These are phyloP conservation scores for Rhinoraja longicauda DNA, from an alignment of 2,797 vertebrate species.

Conservation along the genomic window DNA sequence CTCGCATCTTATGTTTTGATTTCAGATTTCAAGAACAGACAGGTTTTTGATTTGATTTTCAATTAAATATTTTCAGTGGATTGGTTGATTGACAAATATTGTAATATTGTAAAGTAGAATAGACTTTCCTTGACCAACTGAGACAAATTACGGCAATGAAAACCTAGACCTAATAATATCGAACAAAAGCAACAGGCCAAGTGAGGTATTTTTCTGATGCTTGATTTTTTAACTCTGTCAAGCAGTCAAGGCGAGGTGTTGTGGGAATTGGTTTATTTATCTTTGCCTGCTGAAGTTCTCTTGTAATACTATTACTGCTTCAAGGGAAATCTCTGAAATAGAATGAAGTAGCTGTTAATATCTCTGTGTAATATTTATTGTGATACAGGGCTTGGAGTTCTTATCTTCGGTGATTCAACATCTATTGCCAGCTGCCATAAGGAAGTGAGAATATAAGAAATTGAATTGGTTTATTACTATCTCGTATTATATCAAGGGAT, in stretches of 20 bases:
- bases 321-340: not conserved
- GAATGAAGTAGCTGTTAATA: not conserved
- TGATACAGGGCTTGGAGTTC: not conserved
- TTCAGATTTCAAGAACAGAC: too few relatives aligned
- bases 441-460: not conserved
- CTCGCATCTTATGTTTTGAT: too few relatives aligned
- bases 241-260: not conserved
- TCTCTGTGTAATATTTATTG: not conserved
- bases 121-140: not conserved
- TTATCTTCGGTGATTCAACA: not conserved
- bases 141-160: not conserved
- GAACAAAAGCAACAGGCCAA: not conserved
- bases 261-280: slow-evolving; percentile 21
- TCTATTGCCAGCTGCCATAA: not conserved
- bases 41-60: too few relatives aligned
- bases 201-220: not conserved
- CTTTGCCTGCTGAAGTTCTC: too few relatives aligned
- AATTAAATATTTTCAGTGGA: not conserved
- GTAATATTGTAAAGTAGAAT: not conserved
- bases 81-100: not conserved
- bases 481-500: too few relatives aligned
- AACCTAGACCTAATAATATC: not conserved
- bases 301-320: not conserved
- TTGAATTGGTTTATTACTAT: too few relatives aligned
- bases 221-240: not conserved